Conservation (phyloP, 2,113 vertebrate genomes). For the Bubo blakistoni region DNA sequence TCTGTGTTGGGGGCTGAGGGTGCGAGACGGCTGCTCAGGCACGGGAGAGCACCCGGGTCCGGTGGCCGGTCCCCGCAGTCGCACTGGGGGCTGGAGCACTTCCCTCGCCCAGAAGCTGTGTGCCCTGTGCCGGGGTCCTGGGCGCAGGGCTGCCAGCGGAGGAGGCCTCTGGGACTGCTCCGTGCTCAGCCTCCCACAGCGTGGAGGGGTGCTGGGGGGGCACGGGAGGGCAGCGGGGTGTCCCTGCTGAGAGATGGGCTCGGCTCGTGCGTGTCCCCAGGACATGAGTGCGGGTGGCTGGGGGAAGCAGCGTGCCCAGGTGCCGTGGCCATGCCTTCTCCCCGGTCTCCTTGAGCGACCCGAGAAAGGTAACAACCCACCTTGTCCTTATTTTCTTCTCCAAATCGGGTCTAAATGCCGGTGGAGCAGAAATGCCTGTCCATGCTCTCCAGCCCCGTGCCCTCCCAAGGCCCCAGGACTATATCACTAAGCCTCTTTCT, state of each 20-base stretch:
- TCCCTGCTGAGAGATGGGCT: background rate
- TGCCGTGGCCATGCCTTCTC: accelerated
- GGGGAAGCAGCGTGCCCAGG: background rate
- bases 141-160: background rate
- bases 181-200: background rate
- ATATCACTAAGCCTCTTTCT: background rate
- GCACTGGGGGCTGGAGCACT: background rate
- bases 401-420: background rate
- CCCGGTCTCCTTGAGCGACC: background rate
- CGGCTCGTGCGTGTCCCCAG: background rate
- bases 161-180: background rate
- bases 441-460: background rate
- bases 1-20: background rate
- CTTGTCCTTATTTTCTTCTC: background rate
- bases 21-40: background rate
- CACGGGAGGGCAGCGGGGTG: background rate
- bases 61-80: accelerated
- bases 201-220: background rate
- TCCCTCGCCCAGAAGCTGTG: background rate
- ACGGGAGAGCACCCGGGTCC: accelerated
- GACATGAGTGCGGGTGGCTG: accelerated
- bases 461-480: background rate
- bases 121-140: background rate
- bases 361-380: background rate
- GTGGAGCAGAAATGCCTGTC: background rate